Percentiles rank a stretch among this genome's conserved stretches.
These are phyloP conservation scores for Griposia aprilina DNA, from an alignment of 2,888 invertebrate species.

Conservation along the genomic window DNA sequence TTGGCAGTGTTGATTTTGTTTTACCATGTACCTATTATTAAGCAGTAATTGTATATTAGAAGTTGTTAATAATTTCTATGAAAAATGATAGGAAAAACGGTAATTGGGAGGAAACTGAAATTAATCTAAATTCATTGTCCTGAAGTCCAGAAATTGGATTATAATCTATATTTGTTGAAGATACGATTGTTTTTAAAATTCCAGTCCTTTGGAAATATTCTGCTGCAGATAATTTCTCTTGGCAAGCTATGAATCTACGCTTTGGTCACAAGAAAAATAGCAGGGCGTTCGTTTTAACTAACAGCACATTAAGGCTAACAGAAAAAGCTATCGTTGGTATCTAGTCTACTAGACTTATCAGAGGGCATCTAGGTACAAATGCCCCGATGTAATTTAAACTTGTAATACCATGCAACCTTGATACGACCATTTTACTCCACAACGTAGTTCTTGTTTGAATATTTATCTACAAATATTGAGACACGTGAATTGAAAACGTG, in stretches of 20 bases:
- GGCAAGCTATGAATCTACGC: background rate
- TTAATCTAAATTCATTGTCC: background rate
- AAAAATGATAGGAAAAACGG: background rate
- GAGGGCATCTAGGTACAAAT: background rate
- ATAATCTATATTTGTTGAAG: background rate
- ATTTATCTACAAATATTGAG: background rate
- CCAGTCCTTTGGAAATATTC: background rate
- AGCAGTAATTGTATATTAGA: constrained; percentile 59
- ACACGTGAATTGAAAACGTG: background rate
- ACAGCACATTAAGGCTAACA: background rate
- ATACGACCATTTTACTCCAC: background rate
- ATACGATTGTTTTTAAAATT: background rate
- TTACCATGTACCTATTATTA: constrained; percentile 56
- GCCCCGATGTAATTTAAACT: background rate
- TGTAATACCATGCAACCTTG: background rate
- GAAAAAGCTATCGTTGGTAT: background rate
- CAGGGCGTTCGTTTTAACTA: background rate
- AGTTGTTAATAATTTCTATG: constrained; percentile 19
- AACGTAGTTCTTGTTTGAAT: background rate
- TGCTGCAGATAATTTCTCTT: background rate
- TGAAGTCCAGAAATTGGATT: background rate
- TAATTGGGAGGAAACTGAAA: background rate
- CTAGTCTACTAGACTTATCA: background rate
- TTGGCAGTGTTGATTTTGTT: constrained; percentile 71
- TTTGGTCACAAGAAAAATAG: background rate